phyloP scores from a whole-genome alignment of 2,888 invertebrate genomes.

The Tolmerus cingulatus region DNA sequence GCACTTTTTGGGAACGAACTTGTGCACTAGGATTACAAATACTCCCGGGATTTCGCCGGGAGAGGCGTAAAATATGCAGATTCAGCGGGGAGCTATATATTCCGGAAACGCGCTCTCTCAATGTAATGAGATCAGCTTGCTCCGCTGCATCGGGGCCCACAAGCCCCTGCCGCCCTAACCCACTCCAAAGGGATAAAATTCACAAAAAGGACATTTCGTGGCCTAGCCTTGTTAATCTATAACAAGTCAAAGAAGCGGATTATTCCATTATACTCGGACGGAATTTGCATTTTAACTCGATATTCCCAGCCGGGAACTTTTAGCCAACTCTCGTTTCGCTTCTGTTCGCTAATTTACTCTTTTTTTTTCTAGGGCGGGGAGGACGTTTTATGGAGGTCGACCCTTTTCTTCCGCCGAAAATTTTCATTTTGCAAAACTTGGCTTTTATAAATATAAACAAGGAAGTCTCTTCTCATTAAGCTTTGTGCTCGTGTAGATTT shows the following conservation, averaged over 20 bases:
- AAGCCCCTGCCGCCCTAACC: neutral
- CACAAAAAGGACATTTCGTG: neutral
- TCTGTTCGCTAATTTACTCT: neutral
- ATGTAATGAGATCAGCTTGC: neutral
- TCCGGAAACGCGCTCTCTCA: neutral
- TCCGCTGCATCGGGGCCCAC: neutral
- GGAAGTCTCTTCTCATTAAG: neutral
- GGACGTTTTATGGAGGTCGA: neutral
- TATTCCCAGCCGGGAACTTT: neutral
- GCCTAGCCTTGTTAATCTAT: neutral
- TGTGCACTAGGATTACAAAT: neutral
- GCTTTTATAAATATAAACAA: neutral
- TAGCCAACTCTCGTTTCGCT: neutral
- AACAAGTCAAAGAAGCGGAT: conserved; percentile 5
- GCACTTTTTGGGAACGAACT: neutral
- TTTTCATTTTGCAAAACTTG: neutral
- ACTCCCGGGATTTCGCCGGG: neutral
- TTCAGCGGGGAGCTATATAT: neutral
- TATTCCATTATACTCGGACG: neutral
- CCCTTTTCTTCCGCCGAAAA: neutral
- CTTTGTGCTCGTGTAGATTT: neutral
- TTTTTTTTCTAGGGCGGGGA: neutral
- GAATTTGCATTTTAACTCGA: conserved; percentile 14
- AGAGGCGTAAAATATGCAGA: neutral
- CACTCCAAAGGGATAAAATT: neutral